Base-by-base conservation (phyloP, 2,888 invertebrate genomes). In the Lochmaea crataegi region DNA sequence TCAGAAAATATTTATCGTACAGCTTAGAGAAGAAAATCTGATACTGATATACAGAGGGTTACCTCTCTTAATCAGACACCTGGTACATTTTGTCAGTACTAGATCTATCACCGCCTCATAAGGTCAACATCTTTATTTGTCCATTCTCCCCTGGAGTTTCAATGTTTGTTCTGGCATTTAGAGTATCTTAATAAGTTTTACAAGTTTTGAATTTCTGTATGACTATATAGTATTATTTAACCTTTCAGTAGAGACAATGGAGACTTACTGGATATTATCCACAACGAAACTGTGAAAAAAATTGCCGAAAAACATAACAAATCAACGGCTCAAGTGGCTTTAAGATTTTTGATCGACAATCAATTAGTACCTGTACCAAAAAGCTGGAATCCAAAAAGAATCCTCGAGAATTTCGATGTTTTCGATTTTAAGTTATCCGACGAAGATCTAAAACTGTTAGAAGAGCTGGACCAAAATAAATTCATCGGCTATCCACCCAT, bases 361-460 rank as follows among this genome's bases (percentile, higher is more conserved):
- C 26, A 26, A 9, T 22, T 57, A 57, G 57, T 57, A 26, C 91
- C 92, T 53, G 94, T 96, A 80, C 95, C 96, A 7, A 96, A 96
- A 85, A 95, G 95, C 84, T 92, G 92, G 5, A 92, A 92, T 84
- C 86, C 91, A 0, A 82, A 86, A 2, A 90, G 95, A 76, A 91
- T 96, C 22, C 88, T 89, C 82, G 90, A 94, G 87, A 96, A 96
- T 83, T 89, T 94, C 65, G 86, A 92, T 68, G 84, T 94, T 60
- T 94, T 93, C 84, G 91, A 92, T 84, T 94, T 94, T 84, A 86
- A 89, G 77, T 84, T 95, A 41, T 88, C 86, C 66, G 82, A 87
- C 0, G 87, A 87, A 2, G 94, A 94, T 82, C 89, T 93, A 85
- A 80, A 85, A 0, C 87, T 88, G 63, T 83, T 95, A 53, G 87